phyloP scores from a whole-genome alignment of 1,140 invertebrate species.

The Drosophila parvula region DNA sequence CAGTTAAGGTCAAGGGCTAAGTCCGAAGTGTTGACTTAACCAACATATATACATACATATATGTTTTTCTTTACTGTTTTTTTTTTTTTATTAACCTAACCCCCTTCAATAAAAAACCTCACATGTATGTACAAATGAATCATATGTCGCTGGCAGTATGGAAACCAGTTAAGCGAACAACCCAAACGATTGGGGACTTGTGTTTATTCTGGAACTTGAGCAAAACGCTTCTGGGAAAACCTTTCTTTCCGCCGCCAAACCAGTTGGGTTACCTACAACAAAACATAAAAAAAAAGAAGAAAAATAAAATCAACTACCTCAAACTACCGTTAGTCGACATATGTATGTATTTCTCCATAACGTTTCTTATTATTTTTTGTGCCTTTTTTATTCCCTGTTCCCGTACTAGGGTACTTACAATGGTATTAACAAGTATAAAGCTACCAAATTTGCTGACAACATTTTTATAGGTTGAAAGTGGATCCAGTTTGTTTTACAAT shows the following conservation, averaged over 20 bases:
- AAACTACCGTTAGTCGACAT: constrained; percentile 17
- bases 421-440: too few relatives aligned
- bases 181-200: constrained; percentile 15
- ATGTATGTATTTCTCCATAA: neutral
- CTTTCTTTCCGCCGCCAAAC: constrained; percentile 30
- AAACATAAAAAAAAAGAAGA: neutral
- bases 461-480: neutral
- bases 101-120: constrained; percentile 2
- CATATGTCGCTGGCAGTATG: constrained; percentile 14
- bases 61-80: neutral
- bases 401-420: neutral
- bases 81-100: constrained; percentile 9
- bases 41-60: constrained; percentile 1
- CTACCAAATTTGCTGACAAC: neutral
- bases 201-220: constrained; percentile 31
- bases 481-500: neutral
- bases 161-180: constrained; percentile 30
- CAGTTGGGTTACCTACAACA: constrained; percentile 17
- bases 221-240: constrained; percentile 27
- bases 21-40: constrained; percentile 43
- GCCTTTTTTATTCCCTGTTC: neutral
- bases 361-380: constrained; percentile 11
- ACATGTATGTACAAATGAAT: constrained; percentile 14
- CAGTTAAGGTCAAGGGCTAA: constrained; percentile 65
- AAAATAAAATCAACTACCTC: constrained; percentile 25